These are phyloP conservation scores for Orthosia cruda DNA, from an alignment of 2,888 invertebrate species.

Conservation along the genomic window DNA sequence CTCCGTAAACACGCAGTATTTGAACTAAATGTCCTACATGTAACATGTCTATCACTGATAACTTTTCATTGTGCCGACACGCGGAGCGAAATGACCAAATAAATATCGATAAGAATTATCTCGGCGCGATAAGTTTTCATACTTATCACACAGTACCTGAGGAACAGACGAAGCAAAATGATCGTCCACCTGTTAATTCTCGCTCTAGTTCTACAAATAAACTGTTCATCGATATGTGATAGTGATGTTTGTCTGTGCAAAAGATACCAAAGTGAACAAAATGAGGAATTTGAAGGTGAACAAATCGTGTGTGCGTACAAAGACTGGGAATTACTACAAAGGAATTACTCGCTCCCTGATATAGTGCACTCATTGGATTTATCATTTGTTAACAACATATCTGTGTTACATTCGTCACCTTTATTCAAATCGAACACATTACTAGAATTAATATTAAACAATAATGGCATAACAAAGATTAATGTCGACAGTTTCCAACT, in stretches of 20 bases:
- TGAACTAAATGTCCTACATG: conserved; percentile 32
- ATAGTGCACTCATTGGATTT: conserved; percentile 80
- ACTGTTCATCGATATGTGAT: conserved; percentile 79
- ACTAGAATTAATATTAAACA: conserved; percentile 77
- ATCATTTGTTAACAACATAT: conserved; percentile 83
- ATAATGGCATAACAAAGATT: conserved; percentile 81
- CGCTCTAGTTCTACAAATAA: conserved; percentile 68
- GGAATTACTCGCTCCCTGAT: conserved; percentile 76
- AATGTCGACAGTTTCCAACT: conserved; percentile 77
- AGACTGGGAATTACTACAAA: conserved; percentile 64
- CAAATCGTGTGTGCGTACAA: conserved; percentile 81
- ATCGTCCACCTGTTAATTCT: conserved; percentile 66
- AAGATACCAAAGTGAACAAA: conserved; percentile 68
- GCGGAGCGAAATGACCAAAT: conserved; percentile 82
- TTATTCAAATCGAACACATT: conserved; percentile 79
- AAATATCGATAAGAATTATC: conserved; percentile 75
- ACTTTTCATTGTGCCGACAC: conserved; percentile 41
- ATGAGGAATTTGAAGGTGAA: conserved; percentile 78
- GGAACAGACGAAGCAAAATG: conserved; percentile 69
- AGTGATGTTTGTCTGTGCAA: conserved; percentile 76
- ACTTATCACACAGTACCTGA: conserved; percentile 63
- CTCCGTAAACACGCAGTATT: conserved; percentile 2
- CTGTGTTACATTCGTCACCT: conserved; percentile 69
- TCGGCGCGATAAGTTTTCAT: conserved; percentile 77
- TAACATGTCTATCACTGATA: conserved; percentile 52